Base-by-base conservation (phyloP, 2,113 vertebrate genomes). In the Pomatorhinus ruficollis region DNA sequence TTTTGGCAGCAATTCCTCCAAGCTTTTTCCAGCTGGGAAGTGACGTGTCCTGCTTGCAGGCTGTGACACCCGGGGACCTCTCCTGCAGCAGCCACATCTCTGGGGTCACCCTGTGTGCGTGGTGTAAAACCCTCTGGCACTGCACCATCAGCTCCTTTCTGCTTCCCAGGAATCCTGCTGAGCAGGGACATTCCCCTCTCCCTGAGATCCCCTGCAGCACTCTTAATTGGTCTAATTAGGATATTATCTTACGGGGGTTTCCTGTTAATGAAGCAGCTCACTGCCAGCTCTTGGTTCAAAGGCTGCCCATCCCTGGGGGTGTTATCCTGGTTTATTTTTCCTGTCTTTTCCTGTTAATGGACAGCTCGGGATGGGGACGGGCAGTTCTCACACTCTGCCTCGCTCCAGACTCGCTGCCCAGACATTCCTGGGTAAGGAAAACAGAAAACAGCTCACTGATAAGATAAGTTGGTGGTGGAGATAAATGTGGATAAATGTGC, bases 201-300 rank as follows among this genome's bases (percentile, higher is more conserved):
- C 75, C 28, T 23, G 2, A 71, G 71, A 80, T 88, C 39, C 59
- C 88, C 65, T 83, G 90, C 79, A 78, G 92, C 70, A 9, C 63
- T 74, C 35, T 64, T 95, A 94, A 91, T 93, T 93, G 93, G 10
- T 66, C 89, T 61, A 77, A 93, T 96, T 96, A 97, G 87, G 86
- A 28, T 54, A 39, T 97, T 95, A 93, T 81, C 93, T 90, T 13
- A 11, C 0, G 0, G 20, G 68, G 20, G 68, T 57, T 95, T 83
- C 92, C 92, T 83, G 68, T 44, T 74, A 75, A 19, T 52, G 90
- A 54, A 80, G 92, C 53, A 77, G 68, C 66, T 86, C 74, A 25
- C 71, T 96, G 81, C 60, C 77, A 37, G 72, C 80, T 85, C 57
- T 35, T 80, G 85, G 35, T 59, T 24, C 75, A 27, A 40, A 79